phyloP scores from a whole-genome alignment of 1,140 invertebrate genomes.

The Pseudomyrmex sp. region DNA sequence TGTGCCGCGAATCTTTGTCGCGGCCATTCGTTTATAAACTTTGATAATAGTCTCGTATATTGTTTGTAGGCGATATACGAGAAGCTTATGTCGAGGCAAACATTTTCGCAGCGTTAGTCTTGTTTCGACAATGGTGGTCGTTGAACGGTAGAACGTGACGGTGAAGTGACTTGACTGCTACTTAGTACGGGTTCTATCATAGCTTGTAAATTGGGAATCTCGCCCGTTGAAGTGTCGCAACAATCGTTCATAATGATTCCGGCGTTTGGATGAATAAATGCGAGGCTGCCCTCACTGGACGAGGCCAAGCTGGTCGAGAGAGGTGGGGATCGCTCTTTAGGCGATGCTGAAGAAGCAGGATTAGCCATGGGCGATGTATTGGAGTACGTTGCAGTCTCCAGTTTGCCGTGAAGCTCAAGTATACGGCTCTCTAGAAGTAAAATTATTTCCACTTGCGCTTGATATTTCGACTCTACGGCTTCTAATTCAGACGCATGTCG shows the following conservation, averaged over 20 bases:
- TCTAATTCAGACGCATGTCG: conserved; percentile 85
- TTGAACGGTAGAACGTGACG: conserved; percentile 65
- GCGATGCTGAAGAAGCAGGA: conserved; percentile 80
- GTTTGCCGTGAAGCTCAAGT: conserved; percentile 87
- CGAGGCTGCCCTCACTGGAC: conserved; percentile 83
- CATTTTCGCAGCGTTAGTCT: conserved; percentile 66
- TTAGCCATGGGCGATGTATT: conserved; percentile 71
- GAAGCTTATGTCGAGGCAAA: conserved; percentile 3
- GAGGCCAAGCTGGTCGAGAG: conserved; percentile 83
- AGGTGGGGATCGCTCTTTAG: conserved; percentile 83
- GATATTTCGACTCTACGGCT: conserved; percentile 90
- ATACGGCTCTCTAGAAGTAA: conserved; percentile 89
- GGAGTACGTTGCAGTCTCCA: conserved; percentile 80
- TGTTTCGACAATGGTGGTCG: conserved; percentile 62
- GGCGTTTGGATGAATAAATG: conserved; percentile 80
- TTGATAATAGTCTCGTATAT: conserved; percentile 32
- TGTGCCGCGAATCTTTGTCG: conserved; percentile 46
- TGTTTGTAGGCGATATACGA: not conserved
- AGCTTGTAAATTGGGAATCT: conserved; percentile 83
- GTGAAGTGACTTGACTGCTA: conserved; percentile 74
- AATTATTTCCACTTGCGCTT: conserved; percentile 89
- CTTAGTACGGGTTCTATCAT: conserved; percentile 81
- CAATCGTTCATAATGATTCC: conserved; percentile 82
- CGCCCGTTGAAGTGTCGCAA: conserved; percentile 80
- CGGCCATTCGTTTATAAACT: conserved; percentile 35